phyloP scores from a whole-genome alignment of 2,113 vertebrate species.

The Promerops cafer region DNA sequence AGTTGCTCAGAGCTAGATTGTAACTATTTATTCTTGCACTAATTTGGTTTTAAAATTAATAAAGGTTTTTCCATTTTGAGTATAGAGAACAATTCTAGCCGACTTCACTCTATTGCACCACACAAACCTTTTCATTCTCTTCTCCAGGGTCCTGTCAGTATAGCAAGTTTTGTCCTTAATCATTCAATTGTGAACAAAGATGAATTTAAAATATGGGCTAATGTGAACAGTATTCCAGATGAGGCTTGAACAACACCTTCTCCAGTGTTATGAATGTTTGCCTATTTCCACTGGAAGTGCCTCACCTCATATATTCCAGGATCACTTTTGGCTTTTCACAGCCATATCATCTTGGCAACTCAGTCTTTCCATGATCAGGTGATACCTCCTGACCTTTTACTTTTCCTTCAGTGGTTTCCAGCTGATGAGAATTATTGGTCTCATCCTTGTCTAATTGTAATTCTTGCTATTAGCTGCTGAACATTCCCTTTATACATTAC shows the following conservation, averaged over 20 bases:
- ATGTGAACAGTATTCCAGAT: constrained; percentile 14
- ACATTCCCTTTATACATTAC: neutral
- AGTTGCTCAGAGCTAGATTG: neutral
- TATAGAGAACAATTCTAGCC: neutral
- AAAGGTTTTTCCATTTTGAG: neutral
- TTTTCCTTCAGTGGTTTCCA: neutral
- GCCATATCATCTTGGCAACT: neutral
- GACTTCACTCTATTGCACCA: neutral
- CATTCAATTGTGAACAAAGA: neutral
- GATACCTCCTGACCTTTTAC: neutral
- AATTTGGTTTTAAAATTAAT: neutral
- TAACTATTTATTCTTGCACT: neutral
- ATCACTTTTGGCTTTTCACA: neutral
- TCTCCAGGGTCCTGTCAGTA: neutral
- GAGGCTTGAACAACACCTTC: neutral
- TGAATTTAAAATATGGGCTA: constrained; percentile 1
- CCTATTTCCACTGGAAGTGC: constrained; percentile 7
- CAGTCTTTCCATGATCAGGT: neutral
- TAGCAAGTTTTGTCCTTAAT: neutral
- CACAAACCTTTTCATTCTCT: neutral
- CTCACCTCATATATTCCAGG: neutral
- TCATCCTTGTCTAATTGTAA: neutral
- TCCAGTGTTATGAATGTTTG: neutral
- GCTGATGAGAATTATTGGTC: neutral
- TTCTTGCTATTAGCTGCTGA: neutral